A percentile compares a stretch with the other conserved stretches of the same genome.
Conservation (phyloP, 2,888 invertebrate genomes). For the Catocala fraxini region DNA sequence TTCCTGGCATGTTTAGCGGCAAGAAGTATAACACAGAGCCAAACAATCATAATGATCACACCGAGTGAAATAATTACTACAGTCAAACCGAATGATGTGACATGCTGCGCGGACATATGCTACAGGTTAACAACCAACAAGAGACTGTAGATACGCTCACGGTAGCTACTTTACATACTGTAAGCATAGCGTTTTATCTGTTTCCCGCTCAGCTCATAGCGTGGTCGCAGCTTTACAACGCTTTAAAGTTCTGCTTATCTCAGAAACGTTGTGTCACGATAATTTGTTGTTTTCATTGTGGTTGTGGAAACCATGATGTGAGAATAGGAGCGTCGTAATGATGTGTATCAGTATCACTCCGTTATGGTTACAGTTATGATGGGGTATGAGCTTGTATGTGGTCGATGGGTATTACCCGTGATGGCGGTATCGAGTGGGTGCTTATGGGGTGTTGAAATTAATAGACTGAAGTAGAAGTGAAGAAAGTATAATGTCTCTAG, state of each 20-base stretch:
- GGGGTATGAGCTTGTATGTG: constrained; percentile 9
- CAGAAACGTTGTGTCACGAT: constrained; percentile 10
- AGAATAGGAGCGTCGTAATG: constrained; percentile 44
- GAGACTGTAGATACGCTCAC: too few relatives aligned
- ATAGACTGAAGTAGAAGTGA: not conserved
- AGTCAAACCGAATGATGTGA: too few relatives aligned
- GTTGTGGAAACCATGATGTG: constrained; percentile 49
- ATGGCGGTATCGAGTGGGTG: not conserved
- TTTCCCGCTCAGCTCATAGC: constrained; percentile 7
- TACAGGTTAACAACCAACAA: too few relatives aligned
- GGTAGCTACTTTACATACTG: too few relatives aligned
- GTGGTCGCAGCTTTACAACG: not conserved
- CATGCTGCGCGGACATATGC: too few relatives aligned
- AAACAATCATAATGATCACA: too few relatives aligned
- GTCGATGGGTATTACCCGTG: constrained; percentile 7
- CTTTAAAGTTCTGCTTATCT: constrained; percentile 13
- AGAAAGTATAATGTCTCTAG: too few relatives aligned
- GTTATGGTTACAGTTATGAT: constrained; percentile 23
- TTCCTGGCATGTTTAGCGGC: too few relatives aligned
- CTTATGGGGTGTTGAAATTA: not conserved
- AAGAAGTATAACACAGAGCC: too few relatives aligned
- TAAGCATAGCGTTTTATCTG: constrained; percentile 7
- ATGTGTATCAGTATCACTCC: constrained; percentile 27
- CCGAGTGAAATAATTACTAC: too few relatives aligned
- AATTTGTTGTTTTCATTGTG: constrained; percentile 31